A percentile compares a stretch with the other conserved stretches of the same genome.
Evolutionary conservation across 53 echinoderm and acorn worm genomes (phyloP).

Genomic region (Astropecten irregularis): DNA sequence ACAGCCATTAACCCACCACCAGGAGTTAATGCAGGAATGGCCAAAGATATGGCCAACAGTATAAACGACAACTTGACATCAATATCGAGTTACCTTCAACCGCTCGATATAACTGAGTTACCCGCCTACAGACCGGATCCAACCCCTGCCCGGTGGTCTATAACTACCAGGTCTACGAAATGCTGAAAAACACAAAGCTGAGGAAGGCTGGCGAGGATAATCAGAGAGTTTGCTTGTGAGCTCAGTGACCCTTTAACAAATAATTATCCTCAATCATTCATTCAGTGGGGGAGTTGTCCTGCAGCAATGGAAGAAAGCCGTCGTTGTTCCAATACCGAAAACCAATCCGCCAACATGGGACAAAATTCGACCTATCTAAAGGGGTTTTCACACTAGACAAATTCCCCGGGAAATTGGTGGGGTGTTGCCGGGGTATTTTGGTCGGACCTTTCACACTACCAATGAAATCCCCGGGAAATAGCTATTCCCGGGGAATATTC

Average conservation of each 20-base stretch:
- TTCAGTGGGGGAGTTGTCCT: background rate
- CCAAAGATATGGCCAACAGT: slow-evolving; percentile 13
- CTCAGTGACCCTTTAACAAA: background rate
- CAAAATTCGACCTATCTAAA: slow-evolving; percentile 38
- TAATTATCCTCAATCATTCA: background rate
- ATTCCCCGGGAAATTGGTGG: too few species aligned
- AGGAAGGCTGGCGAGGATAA: slow-evolving; percentile 33
- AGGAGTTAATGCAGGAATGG: background rate
- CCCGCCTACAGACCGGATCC: slow-evolving; percentile 4
- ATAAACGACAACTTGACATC: slow-evolving; percentile 7
- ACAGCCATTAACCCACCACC: background rate
- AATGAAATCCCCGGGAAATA: too few species aligned
- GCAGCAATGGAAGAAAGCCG: background rate
- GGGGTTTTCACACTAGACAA: too few species aligned
- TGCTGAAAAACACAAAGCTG: background rate
- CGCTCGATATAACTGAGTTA: background rate
- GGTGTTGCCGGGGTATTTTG: too few species aligned
- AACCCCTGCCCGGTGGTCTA: background rate
- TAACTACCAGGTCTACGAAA: background rate
- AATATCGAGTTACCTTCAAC: background rate
- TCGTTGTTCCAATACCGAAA: slow-evolving; percentile 12
- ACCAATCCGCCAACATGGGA: slow-evolving; percentile 2
- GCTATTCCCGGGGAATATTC: too few species aligned
- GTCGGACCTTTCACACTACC: too few species aligned
- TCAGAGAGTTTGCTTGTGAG: slow-evolving; percentile 42